These are phyloP conservation scores for Grapholita molesta DNA, from an alignment of 1,140 invertebrate species.

Conservation along the genomic window DNA sequence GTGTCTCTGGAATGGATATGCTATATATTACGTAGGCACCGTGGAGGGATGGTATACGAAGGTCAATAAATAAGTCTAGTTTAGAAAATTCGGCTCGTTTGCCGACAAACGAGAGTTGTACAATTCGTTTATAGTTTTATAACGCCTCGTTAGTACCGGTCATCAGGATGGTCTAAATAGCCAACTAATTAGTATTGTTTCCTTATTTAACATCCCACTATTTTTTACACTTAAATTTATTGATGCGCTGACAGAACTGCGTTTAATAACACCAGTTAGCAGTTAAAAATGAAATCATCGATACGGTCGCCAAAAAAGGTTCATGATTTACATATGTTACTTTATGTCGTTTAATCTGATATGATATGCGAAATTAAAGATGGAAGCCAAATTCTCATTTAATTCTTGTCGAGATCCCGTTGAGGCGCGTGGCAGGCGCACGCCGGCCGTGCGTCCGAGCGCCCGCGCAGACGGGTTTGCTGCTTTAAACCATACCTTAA, in stretches of 20 bases:
- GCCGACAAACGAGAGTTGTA: slow-evolving; percentile 50
- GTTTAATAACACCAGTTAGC: slow-evolving; percentile 24
- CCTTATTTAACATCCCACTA: slow-evolving; percentile 28
- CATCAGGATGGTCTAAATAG: slow-evolving; percentile 66
- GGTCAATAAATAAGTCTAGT: slow-evolving; percentile 52
- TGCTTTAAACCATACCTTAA: slow-evolving; percentile 69
- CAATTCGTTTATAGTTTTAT: slow-evolving; percentile 65
- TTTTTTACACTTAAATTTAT: slow-evolving; percentile 33
- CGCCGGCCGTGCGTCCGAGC: slow-evolving; percentile 33
- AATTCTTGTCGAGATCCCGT: slow-evolving; percentile 45
- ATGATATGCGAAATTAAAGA: slow-evolving; percentile 58
- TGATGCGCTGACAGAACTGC: slow-evolving; percentile 29
- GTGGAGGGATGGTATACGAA: slow-evolving; percentile 26
- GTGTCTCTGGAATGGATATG: slow-evolving; percentile 39
- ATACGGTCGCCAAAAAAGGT: slow-evolving; percentile 61
- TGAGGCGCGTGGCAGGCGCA: slow-evolving; percentile 66
- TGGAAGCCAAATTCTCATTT: slow-evolving; percentile 58
- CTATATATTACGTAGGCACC: slow-evolving; percentile 36
- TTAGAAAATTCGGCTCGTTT: slow-evolving; percentile 42
- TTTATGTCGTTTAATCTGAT: slow-evolving; percentile 70
- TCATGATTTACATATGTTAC: slow-evolving; percentile 46
- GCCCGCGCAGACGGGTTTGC: slow-evolving; percentile 42
- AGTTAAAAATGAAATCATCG: neutral
- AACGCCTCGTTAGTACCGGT: slow-evolving; percentile 60
- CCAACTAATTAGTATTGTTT: slow-evolving; percentile 74